Base-by-base conservation (phyloP, 2,113 vertebrate genomes). In the Verasper variegatus region DNA sequence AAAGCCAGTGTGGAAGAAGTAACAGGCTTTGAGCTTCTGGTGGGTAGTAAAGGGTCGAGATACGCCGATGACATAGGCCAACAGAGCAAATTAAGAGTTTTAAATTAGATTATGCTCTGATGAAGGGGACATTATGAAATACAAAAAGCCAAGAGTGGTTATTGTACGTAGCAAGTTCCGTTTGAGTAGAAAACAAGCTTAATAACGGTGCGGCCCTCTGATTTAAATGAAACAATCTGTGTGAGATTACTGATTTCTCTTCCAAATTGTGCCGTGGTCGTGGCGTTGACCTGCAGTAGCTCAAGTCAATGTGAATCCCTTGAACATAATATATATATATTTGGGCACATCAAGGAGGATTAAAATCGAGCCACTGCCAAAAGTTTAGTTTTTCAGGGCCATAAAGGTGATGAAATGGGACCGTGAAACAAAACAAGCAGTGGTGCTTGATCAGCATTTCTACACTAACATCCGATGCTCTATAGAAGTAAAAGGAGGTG, bases 391-490 rank as follows among this genome's bases (percentile, higher is more conserved):
- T 24, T 49, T 4, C 62, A 68, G 23, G 51, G 35, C 18, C 31
- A 74, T 68, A 80, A 83, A 73, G 52, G 45, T 60, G 42, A 56
- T 76, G 45, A 77, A 83, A 74, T 23, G 10, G 17, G 68, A 55
- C 3, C 18, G 63, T 45, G 3, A 7, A 73, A 51, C 40, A 47
- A 9, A 11, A n/a, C 9, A 24, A 37, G 18, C 35, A 55, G 42
- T 51, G 3, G 13, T 20, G 6, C 31, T 56, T 61, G 10, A 54
- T 76, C 61, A 64, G 72, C 55, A 66, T 10, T 27, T 35, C 21
- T 62, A 51, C 59, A 35, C 51, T 17, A 1, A 80, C 47, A 23
- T 45, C 35, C 37, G 42, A 7, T 8, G 24, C 8, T 49, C 17
- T 31, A 37, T 0, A 37, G 9, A 37, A 37, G 35, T 35, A 6